phyloP scores from a whole-genome alignment of 1,140 invertebrate genomes.

The Holcopasites calliopsidis region DNA sequence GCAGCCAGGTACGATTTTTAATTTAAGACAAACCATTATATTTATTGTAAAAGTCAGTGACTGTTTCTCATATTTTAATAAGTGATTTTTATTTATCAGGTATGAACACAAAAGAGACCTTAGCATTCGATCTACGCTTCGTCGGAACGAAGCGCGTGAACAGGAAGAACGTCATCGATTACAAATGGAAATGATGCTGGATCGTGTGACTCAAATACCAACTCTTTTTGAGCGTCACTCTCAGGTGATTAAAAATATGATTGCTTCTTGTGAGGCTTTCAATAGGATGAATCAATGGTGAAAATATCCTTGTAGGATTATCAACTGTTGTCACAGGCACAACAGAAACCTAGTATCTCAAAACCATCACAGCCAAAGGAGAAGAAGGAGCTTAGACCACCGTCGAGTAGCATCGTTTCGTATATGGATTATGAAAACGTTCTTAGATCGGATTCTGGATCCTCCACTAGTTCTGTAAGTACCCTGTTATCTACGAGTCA shows the following conservation, averaged over 20 bases:
- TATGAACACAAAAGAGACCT: slow-evolving; percentile 83
- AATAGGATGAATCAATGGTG: too few relatives aligned
- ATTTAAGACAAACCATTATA: not conserved
- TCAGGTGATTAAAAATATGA: slow-evolving; percentile 76
- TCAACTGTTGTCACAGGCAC: slow-evolving; percentile 55
- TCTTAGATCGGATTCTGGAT: slow-evolving; percentile 71
- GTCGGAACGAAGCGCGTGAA: slow-evolving; percentile 84
- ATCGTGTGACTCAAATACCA: slow-evolving; percentile 84
- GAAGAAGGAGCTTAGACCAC: slow-evolving; percentile 54
- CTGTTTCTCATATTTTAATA: too few relatives aligned
- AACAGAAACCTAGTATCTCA: not conserved
- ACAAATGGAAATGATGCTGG: slow-evolving; percentile 86
- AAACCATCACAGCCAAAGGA: slow-evolving; percentile 45
- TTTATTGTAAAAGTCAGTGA: too few relatives aligned
- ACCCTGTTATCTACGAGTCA: slow-evolving; percentile 60
- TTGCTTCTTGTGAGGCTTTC: too few relatives aligned
- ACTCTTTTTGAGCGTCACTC: slow-evolving; percentile 86
- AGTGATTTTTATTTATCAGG: slow-evolving; percentile 56
- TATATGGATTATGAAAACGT: slow-evolving; percentile 64
- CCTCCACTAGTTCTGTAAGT: slow-evolving; percentile 69
- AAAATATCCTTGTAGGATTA: slow-evolving; percentile 74
- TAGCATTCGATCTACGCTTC: slow-evolving; percentile 82
- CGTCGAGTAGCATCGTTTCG: slow-evolving; percentile 68
- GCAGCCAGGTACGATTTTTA: slow-evolving; percentile 70
- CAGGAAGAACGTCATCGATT: slow-evolving; percentile 84